Percentiles rank a stretch among this genome's conserved stretches.
Evolutionary conservation across 2,888 invertebrate genomes (phyloP).

Genomic region (Drosophila affinis): DNA sequence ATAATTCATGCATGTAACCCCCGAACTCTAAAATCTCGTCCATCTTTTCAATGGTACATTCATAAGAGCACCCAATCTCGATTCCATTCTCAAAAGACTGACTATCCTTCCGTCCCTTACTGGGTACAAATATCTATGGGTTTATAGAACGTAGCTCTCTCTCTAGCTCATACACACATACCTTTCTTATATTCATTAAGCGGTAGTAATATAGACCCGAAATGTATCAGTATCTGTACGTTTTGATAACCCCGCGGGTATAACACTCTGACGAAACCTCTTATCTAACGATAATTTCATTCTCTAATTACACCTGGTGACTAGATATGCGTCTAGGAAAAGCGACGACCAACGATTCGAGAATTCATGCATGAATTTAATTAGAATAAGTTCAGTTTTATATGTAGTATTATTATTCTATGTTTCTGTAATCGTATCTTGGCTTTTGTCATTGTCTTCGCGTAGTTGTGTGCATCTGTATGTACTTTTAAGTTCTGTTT

Average conservation of each 20-base stretch:
- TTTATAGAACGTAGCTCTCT: background rate
- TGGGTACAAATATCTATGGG: background rate
- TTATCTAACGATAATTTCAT: background rate
- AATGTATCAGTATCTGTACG: background rate
- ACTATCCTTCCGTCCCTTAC: background rate
- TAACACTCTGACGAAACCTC: background rate
- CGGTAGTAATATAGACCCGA: background rate
- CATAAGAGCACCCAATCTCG: background rate
- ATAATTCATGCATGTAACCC: constrained; percentile 24
- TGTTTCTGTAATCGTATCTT: constrained; percentile 34
- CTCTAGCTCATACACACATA: background rate
- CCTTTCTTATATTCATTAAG: background rate
- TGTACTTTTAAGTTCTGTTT: constrained; percentile 21
- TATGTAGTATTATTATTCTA: constrained; percentile 19
- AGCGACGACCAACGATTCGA: constrained; percentile 1
- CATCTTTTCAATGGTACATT: constrained; percentile 3
- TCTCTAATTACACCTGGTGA: background rate
- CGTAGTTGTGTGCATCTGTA: constrained; percentile 28
- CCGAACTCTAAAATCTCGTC: background rate
- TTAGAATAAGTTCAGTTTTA: constrained; percentile 34
- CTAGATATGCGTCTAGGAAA: background rate
- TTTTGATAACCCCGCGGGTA: background rate
- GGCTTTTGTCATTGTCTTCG: constrained; percentile 57
- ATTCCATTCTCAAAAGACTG: background rate
- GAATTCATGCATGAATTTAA: constrained; percentile 37